These are phyloP conservation scores for Epinephelus malabaricus DNA, from an alignment of 2,797 vertebrate genomes.

Conservation along the genomic window DNA sequence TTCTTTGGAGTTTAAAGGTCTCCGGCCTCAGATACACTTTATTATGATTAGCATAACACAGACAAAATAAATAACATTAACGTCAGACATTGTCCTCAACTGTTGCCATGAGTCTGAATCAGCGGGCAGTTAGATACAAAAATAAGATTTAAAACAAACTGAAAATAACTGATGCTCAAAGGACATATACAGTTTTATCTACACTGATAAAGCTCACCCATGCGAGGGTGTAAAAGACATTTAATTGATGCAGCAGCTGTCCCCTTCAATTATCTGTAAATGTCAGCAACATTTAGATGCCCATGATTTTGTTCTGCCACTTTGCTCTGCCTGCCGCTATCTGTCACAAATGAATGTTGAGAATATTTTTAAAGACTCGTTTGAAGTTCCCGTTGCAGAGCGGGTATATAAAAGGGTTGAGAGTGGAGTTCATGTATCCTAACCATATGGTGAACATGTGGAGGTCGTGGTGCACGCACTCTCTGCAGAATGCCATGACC, in stretches of 20 bases:
- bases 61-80: conserved; percentile 64
- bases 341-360: conserved; percentile 79
- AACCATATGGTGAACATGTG: conserved; percentile 98
- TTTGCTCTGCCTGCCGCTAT: not conserved
- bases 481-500: conserved; percentile 91
- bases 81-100: conserved; percentile 20
- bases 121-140: conserved; percentile 29
- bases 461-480: conserved; percentile 85
- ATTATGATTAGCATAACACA: conserved; percentile 15
- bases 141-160: conserved; percentile 46
- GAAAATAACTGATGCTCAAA: conserved; percentile 11
- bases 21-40: conserved; percentile 9
- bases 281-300: conserved; percentile 25
- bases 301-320: not conserved
- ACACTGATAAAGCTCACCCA: conserved; percentile 1
- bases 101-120: conserved; percentile 25
- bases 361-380: conserved; percentile 93
- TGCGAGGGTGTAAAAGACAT: not conserved
- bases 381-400: conserved; percentile 97
- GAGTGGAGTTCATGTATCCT: conserved; percentile 96
- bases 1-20: conserved; percentile 23
- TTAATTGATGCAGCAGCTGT: not conserved
- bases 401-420: conserved; percentile 97
- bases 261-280: not conserved
- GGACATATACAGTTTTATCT: conserved; percentile 23